Percentiles rank a stretch among this genome's conserved stretches.
phyloP scores from a whole-genome alignment of 2,113 vertebrate species.

The Clinocottus analis region DNA sequence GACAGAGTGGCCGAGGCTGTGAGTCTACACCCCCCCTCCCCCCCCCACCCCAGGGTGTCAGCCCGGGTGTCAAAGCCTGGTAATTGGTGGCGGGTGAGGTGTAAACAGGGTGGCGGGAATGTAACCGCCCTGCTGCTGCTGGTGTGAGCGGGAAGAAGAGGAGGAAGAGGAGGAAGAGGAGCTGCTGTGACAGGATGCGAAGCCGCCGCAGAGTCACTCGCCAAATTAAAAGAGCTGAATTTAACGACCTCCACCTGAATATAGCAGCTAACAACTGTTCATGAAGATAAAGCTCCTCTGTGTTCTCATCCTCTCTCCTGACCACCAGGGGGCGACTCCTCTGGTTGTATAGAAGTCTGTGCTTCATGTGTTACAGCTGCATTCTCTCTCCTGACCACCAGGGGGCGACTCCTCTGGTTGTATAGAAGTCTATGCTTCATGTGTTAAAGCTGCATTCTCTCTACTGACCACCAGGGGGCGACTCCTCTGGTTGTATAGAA shows the following conservation, averaged over 20 bases:
- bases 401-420: too few relatives aligned
- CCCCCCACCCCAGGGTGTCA: conserved; percentile 52
- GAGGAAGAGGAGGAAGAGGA: conserved; percentile 56
- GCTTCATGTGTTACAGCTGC: too few relatives aligned
- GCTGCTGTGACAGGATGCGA: conserved; percentile 63
- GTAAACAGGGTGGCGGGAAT: conserved; percentile 81
- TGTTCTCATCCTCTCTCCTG: too few relatives aligned
- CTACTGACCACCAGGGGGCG: too few relatives aligned
- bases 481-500: too few relatives aligned
- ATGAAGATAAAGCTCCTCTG: too few relatives aligned
- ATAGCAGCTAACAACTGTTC: neutral
- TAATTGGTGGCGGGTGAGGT: conserved; percentile 83
- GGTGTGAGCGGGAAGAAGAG: conserved; percentile 70
- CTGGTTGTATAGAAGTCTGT: too few relatives aligned
- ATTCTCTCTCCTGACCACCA: too few relatives aligned
- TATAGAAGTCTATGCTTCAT: too few relatives aligned
- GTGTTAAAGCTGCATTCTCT: too few relatives aligned
- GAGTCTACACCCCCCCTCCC: conserved; percentile 39
- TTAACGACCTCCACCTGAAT: neutral
- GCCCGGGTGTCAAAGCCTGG: conserved; percentile 79
- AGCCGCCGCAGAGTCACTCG: conserved; percentile 47
- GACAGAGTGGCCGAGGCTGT: conserved; percentile 70
- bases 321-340: too few relatives aligned
- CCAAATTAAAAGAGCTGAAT: conserved; percentile 15
- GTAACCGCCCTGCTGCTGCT: conserved; percentile 78